Base-by-base conservation (phyloP, 1,140 invertebrate species). In the Bombus sylvicola region DNA sequence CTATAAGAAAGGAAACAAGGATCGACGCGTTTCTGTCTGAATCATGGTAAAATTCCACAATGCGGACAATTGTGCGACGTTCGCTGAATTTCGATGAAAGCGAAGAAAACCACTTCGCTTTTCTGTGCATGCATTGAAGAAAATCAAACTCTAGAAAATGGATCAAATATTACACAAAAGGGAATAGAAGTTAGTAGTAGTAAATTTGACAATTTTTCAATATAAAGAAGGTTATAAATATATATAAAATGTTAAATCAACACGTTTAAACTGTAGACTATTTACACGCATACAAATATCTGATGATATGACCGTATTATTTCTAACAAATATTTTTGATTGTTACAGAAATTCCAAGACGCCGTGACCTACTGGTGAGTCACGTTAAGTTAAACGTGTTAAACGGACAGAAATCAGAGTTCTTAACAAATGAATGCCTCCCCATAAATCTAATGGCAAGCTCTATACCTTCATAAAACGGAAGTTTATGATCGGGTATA, bases 81-180 rank as follows among this genome's bases (percentile, higher is more conserved):
- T 39, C 41, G 9, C n/a, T n/a, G 37, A 8, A 31, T 43, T 73
- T 28, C n/a, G 25, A 43, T 22, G n/a, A 31, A 31, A n/a, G 4
- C 13, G n/a, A n/a, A 73, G n/a, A 47, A 31, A 43, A 74, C 18
- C 28, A 25, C 25, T 28, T 43, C 12, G 28, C 5, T 43, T 39
- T n/a, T 39, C 18, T 12, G 1, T 10, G 0, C 8, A n/a, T 2
- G 0, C 13, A 18, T 41, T 0, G 25, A n/a, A 5, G 25, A 28
- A 41, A 5, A 4, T 41, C 8, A 25, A 34, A n/a, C 3, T 69
- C 6, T 3, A 39, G 10, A 5, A 39, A 39, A 71, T 10, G 4
- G 28, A 4, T 8, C 13, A n/a, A 1, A 31, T 34, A 39, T 41
- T 28, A 4, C 2, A 28, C 69, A 15, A 37, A 69, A 37, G 25